Evolutionary conservation across 2,113 vertebrate species (phyloP).

Genomic region (Apus apus): DNA sequence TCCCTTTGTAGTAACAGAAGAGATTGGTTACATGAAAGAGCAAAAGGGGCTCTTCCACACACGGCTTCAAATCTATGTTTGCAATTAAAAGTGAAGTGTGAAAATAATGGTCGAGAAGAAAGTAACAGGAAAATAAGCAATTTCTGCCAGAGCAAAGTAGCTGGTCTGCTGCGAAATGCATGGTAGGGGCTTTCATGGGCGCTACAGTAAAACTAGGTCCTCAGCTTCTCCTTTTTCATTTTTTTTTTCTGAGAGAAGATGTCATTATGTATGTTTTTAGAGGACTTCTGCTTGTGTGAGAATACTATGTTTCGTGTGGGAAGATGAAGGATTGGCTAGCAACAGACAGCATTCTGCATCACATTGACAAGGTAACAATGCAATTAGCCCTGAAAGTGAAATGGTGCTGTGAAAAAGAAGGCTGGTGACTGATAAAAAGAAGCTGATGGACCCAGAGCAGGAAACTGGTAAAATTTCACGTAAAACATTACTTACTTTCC

Average conservation of each 20-base stretch:
- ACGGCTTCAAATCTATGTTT: background rate
- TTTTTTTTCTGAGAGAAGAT: background rate
- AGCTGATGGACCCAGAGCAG: background rate
- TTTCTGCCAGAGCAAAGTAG: background rate
- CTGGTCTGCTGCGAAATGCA: background rate
- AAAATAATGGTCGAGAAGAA: background rate
- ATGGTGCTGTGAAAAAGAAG: background rate
- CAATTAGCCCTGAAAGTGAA: background rate
- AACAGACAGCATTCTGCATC: fast-evolving
- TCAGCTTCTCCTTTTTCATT: background rate
- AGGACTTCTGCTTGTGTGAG: background rate
- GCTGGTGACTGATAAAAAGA: background rate
- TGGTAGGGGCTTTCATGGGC: background rate
- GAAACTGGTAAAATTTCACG: background rate
- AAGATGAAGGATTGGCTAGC: background rate
- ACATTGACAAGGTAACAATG: background rate
- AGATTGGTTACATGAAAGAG: background rate
- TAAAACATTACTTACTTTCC: background rate
- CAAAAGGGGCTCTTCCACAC: background rate
- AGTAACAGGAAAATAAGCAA: background rate
- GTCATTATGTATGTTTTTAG: background rate
- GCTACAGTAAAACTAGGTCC: background rate
- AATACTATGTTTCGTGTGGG: background rate
- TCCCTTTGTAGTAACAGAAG: background rate
- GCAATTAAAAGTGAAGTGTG: background rate